Conservation (phyloP, 2,888 invertebrate species). For the Gymnosoma rotundatum region DNA sequence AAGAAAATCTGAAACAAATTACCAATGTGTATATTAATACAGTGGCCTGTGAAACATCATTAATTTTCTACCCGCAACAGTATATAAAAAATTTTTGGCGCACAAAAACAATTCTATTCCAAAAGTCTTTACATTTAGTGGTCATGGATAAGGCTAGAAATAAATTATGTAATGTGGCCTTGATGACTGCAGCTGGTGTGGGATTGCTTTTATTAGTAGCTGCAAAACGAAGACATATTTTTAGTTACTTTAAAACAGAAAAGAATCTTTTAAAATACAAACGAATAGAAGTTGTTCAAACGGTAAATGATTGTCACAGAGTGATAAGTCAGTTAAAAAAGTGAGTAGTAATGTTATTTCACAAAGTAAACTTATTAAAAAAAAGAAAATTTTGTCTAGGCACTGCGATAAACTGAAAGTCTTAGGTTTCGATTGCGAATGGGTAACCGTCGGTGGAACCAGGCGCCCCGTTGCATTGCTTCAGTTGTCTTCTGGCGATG, state of each 20-base stretch:
- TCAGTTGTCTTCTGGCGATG: slow-evolving; percentile 88
- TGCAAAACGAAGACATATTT: slow-evolving; percentile 83
- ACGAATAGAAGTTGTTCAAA: slow-evolving; percentile 79
- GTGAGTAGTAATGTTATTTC: slow-evolving; percentile 73
- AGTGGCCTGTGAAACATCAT: no score
- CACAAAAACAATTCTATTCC: no score
- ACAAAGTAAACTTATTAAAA: neutral
- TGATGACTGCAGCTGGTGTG: slow-evolving; percentile 75
- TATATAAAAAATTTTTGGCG: no score
- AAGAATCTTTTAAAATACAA: slow-evolving; percentile 75
- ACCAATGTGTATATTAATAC: no score
- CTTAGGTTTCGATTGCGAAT: slow-evolving; percentile 92
- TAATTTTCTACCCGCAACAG: no score
- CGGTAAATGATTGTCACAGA: slow-evolving; percentile 76
- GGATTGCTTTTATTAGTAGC: slow-evolving; percentile 78
- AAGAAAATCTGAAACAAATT: no score
- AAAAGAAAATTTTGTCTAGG: slow-evolving; percentile 61
- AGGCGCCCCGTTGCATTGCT: slow-evolving; percentile 87
- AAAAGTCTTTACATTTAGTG: no score
- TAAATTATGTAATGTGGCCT: slow-evolving; percentile 53
- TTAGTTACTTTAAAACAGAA: slow-evolving; percentile 72
- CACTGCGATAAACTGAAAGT: slow-evolving; percentile 82
- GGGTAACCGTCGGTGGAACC: slow-evolving; percentile 86
- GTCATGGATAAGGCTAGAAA: slow-evolving; percentile 32
- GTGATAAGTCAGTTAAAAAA: slow-evolving; percentile 77